These are phyloP conservation scores for Drosophila phalerata DNA, from an alignment of 2,888 invertebrate species.

Conservation along the genomic window DNA sequence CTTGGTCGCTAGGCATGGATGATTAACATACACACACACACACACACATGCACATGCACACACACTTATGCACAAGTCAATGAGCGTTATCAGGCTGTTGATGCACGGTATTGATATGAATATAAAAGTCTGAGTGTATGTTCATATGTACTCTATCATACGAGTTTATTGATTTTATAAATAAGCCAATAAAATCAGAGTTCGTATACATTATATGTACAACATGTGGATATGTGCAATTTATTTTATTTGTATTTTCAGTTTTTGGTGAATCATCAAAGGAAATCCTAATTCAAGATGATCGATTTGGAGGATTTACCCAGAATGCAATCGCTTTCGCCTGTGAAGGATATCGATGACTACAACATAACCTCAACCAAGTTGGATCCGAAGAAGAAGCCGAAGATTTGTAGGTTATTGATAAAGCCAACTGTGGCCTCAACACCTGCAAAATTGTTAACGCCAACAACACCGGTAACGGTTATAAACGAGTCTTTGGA, in stretches of 20 bases:
- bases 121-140: neutral
- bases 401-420: conserved; percentile 36
- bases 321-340: conserved; percentile 83
- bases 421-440: conserved; percentile 66
- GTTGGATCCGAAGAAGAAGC: conserved; percentile 38
- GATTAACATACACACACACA: conserved; percentile 9
- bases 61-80: neutral
- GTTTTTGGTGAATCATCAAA: conserved; percentile 42
- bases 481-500: conserved; percentile 16
- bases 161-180: conserved; percentile 7
- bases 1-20: conserved; percentile 9
- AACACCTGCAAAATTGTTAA: conserved; percentile 49
- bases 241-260: conserved; percentile 17
- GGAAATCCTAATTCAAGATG: conserved; percentile 66
- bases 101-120: conserved; percentile 9
- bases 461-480: conserved; percentile 22
- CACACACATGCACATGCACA: neutral
- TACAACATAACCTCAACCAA: conserved; percentile 15
- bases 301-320: conserved; percentile 83
- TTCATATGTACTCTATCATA: neutral
- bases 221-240: neutral
- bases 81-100: neutral
- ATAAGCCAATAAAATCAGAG: conserved; percentile 1
- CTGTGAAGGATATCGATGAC: conserved; percentile 72
- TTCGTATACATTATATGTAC: neutral